Evolutionary conservation across 2,797 vertebrate genomes (phyloP).

Genomic region (Sebastes paucispinis): DNA sequence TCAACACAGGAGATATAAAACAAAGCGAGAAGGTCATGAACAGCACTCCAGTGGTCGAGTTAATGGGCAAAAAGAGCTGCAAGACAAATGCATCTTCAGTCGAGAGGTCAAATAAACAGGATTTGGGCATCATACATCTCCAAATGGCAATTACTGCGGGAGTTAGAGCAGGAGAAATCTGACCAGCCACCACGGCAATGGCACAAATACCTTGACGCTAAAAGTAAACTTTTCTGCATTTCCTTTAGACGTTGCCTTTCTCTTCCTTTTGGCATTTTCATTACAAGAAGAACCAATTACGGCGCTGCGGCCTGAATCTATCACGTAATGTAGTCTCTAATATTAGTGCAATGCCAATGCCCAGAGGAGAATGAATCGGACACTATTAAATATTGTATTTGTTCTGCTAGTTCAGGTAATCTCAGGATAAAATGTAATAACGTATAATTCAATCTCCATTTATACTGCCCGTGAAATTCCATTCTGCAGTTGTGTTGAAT

Average conservation of each 20-base stretch:
- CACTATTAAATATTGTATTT: slow-evolving; percentile 62
- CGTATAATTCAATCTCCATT: slow-evolving; percentile 58
- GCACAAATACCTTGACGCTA: not conserved
- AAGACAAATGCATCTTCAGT: not conserved
- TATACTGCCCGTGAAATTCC: slow-evolving; percentile 39
- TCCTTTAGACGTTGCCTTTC: slow-evolving; percentile 6
- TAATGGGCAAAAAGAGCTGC: slow-evolving; percentile 27
- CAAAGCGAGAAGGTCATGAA: slow-evolving; percentile 18
- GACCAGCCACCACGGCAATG: not conserved
- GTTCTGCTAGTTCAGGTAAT: slow-evolving; percentile 61
- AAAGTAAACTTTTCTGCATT: not conserved
- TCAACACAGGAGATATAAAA: slow-evolving; percentile 17
- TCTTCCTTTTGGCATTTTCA: slow-evolving; percentile 25
- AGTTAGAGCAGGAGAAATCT: not conserved
- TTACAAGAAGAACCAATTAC: slow-evolving; percentile 33
- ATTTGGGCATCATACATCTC: slow-evolving; percentile 11
- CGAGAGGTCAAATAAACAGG: slow-evolving; percentile 32
- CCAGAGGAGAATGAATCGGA: slow-evolving; percentile 47
- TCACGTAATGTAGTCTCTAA: slow-evolving; percentile 37
- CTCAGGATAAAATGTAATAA: slow-evolving; percentile 53
- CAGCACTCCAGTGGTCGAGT: slow-evolving; percentile 10
- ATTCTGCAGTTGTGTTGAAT: slow-evolving; percentile 20
- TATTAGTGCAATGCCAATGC: slow-evolving; percentile 36
- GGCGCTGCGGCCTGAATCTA: slow-evolving; percentile 4
- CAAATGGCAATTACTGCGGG: not conserved